These are phyloP conservation scores for Meloidogyne chitwoodi DNA, from an alignment of 1,140 invertebrate genomes.

Conservation along the genomic window DNA sequence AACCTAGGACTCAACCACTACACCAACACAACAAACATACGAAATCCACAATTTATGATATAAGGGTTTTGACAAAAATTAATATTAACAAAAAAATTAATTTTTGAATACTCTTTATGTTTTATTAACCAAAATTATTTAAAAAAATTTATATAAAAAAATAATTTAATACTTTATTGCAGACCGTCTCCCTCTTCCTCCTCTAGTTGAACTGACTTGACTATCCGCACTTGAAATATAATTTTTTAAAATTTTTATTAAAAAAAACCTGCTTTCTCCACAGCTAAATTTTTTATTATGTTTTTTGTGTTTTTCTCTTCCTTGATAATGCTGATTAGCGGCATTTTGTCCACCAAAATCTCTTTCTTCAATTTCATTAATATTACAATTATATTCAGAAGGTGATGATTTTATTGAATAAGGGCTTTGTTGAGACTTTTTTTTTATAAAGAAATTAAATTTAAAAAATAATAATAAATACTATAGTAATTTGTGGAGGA, in stretches of 20 bases:
- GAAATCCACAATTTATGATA: no score
- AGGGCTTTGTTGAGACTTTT: slow-evolving; percentile 14
- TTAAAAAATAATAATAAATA: background rate
- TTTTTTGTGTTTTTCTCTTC: slow-evolving; percentile 15
- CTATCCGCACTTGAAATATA: slow-evolving; percentile 12
- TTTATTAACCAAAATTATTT: no score
- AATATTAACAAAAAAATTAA: no score
- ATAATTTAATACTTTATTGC: slow-evolving; percentile 25
- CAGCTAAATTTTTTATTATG: slow-evolving; percentile 6
- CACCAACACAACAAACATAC: no score
- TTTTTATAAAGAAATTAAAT: background rate
- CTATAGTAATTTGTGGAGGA: slow-evolving; percentile 22
- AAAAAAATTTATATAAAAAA: background rate
- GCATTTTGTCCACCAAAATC: no score
- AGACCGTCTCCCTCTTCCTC: slow-evolving; percentile 40
- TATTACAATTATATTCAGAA: background rate
- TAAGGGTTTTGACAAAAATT: no score
- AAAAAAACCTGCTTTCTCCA: background rate
- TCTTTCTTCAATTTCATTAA: background rate
- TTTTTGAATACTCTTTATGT: no score
- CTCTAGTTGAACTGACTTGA: slow-evolving; percentile 37
- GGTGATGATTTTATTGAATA: background rate
- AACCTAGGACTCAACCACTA: no score
- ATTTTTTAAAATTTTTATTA: background rate
- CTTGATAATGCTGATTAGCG: background rate